phyloP scores from a whole-genome alignment of 2,797 vertebrate species.

The Xerus rutilus region DNA sequence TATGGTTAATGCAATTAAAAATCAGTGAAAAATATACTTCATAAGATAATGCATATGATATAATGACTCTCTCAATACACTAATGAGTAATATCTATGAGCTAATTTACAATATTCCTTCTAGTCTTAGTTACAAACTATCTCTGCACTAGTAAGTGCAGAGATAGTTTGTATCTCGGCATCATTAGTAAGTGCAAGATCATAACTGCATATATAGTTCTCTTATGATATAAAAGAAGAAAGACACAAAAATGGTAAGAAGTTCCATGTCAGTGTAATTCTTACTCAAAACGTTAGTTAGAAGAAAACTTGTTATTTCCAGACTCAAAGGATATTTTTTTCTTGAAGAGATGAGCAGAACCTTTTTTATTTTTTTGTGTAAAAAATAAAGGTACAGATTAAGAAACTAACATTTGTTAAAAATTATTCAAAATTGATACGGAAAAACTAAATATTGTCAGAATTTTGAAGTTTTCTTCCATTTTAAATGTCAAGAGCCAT shows the following conservation, averaged over 20 bases:
- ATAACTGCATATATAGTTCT: not conserved
- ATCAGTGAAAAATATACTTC: conserved; percentile 8
- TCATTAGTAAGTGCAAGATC: not conserved
- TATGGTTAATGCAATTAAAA: not conserved
- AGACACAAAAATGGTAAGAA: not conserved
- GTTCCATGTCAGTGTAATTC: not conserved
- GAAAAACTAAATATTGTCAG: not conserved
- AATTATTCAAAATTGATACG: not conserved
- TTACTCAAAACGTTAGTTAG: not conserved
- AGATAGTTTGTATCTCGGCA: no score
- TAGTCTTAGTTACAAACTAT: not conserved
- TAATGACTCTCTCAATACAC: not conserved
- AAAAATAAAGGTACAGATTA: not conserved
- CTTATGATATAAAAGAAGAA: not conserved
- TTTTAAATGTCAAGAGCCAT: not conserved
- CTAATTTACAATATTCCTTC: not conserved
- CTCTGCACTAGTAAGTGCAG: not conserved
- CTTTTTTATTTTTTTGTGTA: not conserved
- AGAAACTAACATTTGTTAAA: not conserved
- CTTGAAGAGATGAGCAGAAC: not conserved
- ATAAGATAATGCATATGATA: not conserved
- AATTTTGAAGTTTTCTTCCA: conserved; percentile 1
- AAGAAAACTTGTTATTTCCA: not conserved
- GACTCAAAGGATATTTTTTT: not conserved
- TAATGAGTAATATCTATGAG: not conserved